Evolutionary conservation across 37 sponge, comb jelly and placozoan species (phyloP).

Genomic region (Cladorhizidae sp.): DNA sequence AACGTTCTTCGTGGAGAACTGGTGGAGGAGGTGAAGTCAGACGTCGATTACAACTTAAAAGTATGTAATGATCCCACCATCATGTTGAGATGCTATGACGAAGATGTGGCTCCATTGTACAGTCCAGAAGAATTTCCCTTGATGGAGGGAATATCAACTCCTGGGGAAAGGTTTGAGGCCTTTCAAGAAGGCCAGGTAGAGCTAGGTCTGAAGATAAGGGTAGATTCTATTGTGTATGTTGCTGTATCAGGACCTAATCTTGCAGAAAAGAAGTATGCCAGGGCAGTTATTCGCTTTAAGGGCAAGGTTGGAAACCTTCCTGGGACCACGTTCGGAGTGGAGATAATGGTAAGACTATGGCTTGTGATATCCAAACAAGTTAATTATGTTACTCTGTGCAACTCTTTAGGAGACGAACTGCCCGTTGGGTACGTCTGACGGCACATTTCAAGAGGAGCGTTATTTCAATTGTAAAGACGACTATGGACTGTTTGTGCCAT

Average conservation of each 20-base stretch:
- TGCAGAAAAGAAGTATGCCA: background rate
- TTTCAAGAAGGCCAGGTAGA: slow-evolving; percentile 18
- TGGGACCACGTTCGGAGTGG: slow-evolving; percentile 73
- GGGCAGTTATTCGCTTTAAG: slow-evolving; percentile 32
- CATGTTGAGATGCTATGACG: background rate
- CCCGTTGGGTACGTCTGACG: slow-evolving; percentile 44
- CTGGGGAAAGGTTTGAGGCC: background rate
- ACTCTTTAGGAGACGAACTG: slow-evolving; percentile 32
- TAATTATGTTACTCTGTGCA: no score
- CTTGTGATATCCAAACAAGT: background rate
- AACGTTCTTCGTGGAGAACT: slow-evolving; percentile 32
- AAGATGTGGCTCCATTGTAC: slow-evolving; percentile 33
- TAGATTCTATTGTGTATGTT: slow-evolving; percentile 34
- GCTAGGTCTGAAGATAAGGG: slow-evolving; percentile 14
- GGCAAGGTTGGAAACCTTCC: slow-evolving; percentile 19
- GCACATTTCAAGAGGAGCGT: slow-evolving; percentile 24
- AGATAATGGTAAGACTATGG: slow-evolving; percentile 47
- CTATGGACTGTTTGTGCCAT: slow-evolving; percentile 64
- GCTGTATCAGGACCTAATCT: slow-evolving; percentile 4
- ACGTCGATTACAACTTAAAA: slow-evolving; percentile 11
- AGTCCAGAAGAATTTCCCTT: slow-evolving; percentile 7
- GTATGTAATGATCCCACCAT: slow-evolving; percentile 13
- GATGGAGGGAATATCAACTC: slow-evolving; percentile 7
- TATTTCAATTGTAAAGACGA: slow-evolving; percentile 51
- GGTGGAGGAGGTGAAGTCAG: background rate